phyloP scores from a whole-genome alignment of 2,888 invertebrate species.

The Linnaemya tessellans region DNA sequence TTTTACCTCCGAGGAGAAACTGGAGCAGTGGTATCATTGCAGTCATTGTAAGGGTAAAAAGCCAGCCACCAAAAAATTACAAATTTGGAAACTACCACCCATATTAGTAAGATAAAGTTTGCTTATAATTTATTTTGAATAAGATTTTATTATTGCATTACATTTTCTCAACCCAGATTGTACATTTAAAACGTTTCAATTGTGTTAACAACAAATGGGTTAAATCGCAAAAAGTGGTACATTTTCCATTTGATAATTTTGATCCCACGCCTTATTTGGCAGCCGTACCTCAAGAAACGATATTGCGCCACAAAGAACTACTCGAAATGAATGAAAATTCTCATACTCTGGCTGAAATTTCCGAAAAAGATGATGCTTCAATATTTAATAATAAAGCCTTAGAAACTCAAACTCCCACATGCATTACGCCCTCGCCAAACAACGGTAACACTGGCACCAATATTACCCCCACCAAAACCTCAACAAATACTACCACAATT shows the following conservation, averaged over 20 bases:
- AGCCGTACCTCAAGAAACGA: conserved; percentile 90
- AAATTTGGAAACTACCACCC: conserved; percentile 95
- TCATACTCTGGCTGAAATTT: conserved; percentile 49
- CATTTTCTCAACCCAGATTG: conserved; percentile 86
- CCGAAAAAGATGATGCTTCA: conserved; percentile 49
- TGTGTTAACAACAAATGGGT: conserved; percentile 96
- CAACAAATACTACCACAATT: conserved; percentile 9
- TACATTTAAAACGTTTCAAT: conserved; percentile 96
- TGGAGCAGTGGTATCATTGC: conserved; percentile 94
- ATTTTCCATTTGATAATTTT: conserved; percentile 93
- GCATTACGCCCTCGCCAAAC: conserved; percentile 54
- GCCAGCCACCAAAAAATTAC: conserved; percentile 94
- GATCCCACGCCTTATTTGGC: conserved; percentile 94
- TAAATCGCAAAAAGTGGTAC: conserved; percentile 96
- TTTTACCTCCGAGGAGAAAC: conserved; percentile 93
- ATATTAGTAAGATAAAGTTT: conserved; percentile 86
- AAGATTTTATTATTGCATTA: background rate
- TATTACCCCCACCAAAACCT: conserved; percentile 14
- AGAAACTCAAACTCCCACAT: conserved; percentile 52
- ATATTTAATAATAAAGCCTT: conserved; percentile 33
- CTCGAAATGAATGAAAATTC: conserved; percentile 80
- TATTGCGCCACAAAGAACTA: conserved; percentile 87
- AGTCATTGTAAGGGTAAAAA: conserved; percentile 92
- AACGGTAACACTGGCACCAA: conserved; percentile 59
- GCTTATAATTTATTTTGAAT: background rate